Evolutionary conservation across 2,113 vertebrate genomes (phyloP), one percentile per base, ranked within the genome.

Genomic region (Eulacestoma nigropectus): DNA sequence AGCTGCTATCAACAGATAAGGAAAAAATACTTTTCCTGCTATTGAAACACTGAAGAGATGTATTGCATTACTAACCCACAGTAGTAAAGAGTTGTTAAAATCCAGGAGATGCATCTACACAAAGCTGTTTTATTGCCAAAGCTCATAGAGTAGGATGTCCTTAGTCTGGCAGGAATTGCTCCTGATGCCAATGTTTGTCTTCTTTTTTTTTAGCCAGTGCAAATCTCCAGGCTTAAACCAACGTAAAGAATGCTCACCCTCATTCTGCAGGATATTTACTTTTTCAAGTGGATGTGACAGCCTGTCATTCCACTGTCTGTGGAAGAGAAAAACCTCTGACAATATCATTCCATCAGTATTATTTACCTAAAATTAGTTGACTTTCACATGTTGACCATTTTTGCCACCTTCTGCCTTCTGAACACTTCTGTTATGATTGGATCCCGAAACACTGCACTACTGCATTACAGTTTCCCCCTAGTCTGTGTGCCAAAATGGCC

Each of bases 401-500:
- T 84, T 82, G 18, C 39, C 14, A 1, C 76, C 44, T 73, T 75
- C 85, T 84, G 29, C 77, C 64, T 87, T 82, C 55, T 19, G 25
- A 86, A 44, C 29, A 18, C 30, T 57, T 79, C 56, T 68, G 39
- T 50, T 62, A 29, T 56, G 75, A 87, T 32, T 76, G 82, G 68
- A 72, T 96, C 37, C 56, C 12, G 1, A 32, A 80, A 17, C 47
- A 32, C 6, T n/a, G n/a, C 39, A 63, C 88, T 93, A 59, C 46
- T 83, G 53, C 55, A 68, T 82, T 72, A 55, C 33, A 59, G 27
- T 50, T 64, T 87, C n/a, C 89, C 72, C 56, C 47, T 52, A 32
- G n/a, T 82, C 93, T 78, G 16, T 67, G 65, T 93, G 67, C 72
- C 94, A 84, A 74, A 92, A 96, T 20, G 37, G 63, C 94, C 91